phyloP scores from a whole-genome alignment of 2,113 vertebrate species.

The Sapayoa aenigma region DNA sequence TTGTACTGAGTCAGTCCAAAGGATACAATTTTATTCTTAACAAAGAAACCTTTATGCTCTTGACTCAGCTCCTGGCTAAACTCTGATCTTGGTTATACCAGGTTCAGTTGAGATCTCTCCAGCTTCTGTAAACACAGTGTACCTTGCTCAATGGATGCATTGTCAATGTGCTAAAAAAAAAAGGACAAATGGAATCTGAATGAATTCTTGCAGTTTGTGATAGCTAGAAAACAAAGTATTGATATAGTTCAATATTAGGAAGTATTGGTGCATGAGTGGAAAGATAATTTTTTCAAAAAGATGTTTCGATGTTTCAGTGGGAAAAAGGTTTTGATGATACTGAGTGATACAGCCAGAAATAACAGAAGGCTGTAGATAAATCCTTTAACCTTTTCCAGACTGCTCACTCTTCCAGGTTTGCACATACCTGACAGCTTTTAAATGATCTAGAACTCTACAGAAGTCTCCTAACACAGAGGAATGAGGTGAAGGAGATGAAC shows the following conservation, averaged over 20 bases:
- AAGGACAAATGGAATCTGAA: not conserved
- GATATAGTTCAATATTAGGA: not conserved
- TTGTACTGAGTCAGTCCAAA: not conserved
- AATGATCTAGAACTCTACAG: not conserved
- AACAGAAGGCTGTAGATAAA: not conserved
- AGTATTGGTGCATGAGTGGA: not conserved
- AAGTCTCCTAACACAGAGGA: not conserved
- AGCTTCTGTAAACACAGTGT: not conserved
- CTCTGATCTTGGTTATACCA: not conserved
- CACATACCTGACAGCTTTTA: not conserved
- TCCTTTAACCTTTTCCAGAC: not conserved
- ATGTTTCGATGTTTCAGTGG: not conserved
- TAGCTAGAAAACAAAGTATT: not conserved
- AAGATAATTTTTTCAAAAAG: not conserved
- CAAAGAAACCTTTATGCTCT: not conserved
- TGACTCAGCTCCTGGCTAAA: not conserved
- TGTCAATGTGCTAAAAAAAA: not conserved
- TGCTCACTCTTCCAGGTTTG: not conserved
- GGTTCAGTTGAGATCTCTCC: not conserved
- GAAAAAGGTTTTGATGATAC: not conserved
- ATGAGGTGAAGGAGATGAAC: not conserved
- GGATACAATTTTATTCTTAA: not conserved
- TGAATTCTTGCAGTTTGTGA: not conserved
- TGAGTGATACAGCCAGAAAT: not conserved
- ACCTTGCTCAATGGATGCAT: rapidly evolving